Percentiles rank a stretch among this genome's conserved stretches.
Conservation (phyloP, 2,113 vertebrate genomes). For the Tricholaema leucomelas region DNA sequence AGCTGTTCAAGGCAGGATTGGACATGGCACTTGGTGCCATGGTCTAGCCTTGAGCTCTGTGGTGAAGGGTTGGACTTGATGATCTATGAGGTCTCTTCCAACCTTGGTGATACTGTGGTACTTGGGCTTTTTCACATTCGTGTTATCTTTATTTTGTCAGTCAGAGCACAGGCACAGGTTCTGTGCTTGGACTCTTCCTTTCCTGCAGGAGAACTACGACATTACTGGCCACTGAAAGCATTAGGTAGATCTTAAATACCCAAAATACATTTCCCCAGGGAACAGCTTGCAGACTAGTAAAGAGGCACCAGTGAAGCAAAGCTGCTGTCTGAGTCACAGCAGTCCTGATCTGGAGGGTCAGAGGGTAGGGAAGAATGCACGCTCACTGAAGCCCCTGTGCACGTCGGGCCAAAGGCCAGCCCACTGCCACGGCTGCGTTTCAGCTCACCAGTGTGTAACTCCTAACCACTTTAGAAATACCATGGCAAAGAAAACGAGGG, state of each 20-base stretch:
- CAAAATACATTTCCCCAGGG: neutral
- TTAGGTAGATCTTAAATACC: neutral
- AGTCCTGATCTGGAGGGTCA: neutral
- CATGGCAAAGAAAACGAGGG: neutral
- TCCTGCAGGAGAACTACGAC: neutral
- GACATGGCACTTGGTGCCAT: too few species aligned
- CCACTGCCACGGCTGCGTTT: neutral
- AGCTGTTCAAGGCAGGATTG: too few species aligned
- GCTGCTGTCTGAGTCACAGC: neutral
- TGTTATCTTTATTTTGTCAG: neutral
- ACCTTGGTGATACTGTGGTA: too few species aligned
- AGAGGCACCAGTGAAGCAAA: neutral
- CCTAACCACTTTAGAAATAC: neutral
- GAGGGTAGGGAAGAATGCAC: neutral
- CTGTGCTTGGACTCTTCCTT: neutral
- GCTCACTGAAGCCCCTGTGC: accelerated
- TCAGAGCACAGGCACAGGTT: accelerated
- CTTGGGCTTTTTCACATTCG: neutral
- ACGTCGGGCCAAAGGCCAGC: neutral
- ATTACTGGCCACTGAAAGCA: neutral
- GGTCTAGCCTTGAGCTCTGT: too few species aligned
- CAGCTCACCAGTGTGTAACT: neutral
- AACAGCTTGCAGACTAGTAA: neutral
- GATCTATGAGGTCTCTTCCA: too few species aligned
- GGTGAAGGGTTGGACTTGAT: too few species aligned